Evolutionary conservation across 2,797 vertebrate genomes (phyloP).

Genomic region (Perodicticus potto): DNA sequence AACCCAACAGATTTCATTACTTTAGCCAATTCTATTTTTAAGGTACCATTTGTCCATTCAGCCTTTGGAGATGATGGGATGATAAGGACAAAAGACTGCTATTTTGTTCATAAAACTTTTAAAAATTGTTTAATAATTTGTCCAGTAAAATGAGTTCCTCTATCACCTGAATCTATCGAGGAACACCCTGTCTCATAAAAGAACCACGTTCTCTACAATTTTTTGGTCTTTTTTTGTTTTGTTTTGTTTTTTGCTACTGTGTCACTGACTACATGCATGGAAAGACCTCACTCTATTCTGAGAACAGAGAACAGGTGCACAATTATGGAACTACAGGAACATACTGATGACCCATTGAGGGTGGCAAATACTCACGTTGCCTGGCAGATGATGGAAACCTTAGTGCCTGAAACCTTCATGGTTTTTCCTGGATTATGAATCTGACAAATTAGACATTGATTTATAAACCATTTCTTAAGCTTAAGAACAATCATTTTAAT

Average conservation of each 20-base stretch:
- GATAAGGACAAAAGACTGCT: background rate
- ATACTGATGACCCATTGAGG: background rate
- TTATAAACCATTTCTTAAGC: background rate
- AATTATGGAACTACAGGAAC: background rate
- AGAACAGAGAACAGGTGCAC: background rate
- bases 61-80: background rate
- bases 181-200: background rate
- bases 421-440: background rate
- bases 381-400: background rate
- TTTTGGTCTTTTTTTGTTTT: no score
- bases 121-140: background rate
- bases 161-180: background rate
- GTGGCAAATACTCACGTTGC: background rate
- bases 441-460: background rate
- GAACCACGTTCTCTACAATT: background rate
- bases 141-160: background rate
- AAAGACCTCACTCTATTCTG: background rate
- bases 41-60: background rate
- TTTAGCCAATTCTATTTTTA: background rate
- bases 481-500: background rate
- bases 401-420: background rate
- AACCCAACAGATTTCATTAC: background rate
- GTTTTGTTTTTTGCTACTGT: background rate
- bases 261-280: background rate
- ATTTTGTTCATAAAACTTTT: background rate